phyloP scores from a whole-genome alignment of 2,888 invertebrate genomes.

The Aproaerema taeniolella region DNA sequence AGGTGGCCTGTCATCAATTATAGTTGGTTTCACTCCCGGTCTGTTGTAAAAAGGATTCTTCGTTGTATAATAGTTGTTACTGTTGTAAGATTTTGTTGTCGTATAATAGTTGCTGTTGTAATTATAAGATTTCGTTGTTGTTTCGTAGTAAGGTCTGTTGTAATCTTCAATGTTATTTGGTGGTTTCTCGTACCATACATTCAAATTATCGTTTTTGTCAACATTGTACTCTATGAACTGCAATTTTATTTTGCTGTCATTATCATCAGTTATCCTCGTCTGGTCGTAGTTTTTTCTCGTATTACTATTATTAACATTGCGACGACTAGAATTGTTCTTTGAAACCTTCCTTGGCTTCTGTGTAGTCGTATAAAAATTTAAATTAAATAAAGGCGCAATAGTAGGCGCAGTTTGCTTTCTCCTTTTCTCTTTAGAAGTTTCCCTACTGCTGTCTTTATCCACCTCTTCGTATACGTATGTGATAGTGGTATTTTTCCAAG shows the following conservation, averaged over 20 bases:
- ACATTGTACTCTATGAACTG: slow-evolving; percentile 9
- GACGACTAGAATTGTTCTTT: slow-evolving; percentile 19
- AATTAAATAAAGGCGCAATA: slow-evolving; percentile 10
- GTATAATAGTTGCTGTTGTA: slow-evolving; percentile 7
- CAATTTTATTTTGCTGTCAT: background rate
- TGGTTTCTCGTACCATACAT: slow-evolving; percentile 9
- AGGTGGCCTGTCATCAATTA: slow-evolving; percentile 43
- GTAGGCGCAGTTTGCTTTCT: slow-evolving; percentile 24
- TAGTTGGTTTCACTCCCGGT: slow-evolving; percentile 49
- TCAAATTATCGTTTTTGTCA: slow-evolving; percentile 14
- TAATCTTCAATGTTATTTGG: slow-evolving; percentile 14
- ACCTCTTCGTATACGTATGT: slow-evolving; percentile 2
- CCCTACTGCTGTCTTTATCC: slow-evolving; percentile 5
- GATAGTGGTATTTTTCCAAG: slow-evolving; percentile 5
- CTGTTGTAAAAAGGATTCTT: slow-evolving; percentile 31
- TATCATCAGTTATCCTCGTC: background rate
- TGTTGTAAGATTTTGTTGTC: slow-evolving; percentile 14
- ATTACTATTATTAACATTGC: slow-evolving; percentile 21
- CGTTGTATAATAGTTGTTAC: slow-evolving; percentile 28
- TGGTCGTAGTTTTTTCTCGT: slow-evolving; percentile 10
- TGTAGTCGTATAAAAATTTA: slow-evolving; percentile 19
- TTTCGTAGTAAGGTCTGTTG: slow-evolving; percentile 6
- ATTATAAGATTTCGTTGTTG: slow-evolving; percentile 5
- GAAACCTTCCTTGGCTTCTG: slow-evolving; percentile 24
- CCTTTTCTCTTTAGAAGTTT: slow-evolving; percentile 14